Evolutionary conservation across 2,888 invertebrate species (phyloP).

Genomic region (Orthosia gracilis): DNA sequence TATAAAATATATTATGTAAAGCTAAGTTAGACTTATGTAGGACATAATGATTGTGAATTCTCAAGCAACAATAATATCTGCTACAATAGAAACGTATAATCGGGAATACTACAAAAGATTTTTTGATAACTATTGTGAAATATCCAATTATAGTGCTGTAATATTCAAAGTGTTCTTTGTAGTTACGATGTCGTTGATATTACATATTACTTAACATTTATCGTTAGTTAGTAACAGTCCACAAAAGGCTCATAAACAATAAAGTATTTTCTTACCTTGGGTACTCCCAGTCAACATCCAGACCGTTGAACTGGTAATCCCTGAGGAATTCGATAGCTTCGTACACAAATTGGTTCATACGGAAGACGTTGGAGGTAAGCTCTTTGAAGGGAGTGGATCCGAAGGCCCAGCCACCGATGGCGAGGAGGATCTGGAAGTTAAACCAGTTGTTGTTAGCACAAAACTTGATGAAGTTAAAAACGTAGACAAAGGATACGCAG

Average conservation of each 20-base stretch:
- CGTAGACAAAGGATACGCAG: too few species aligned
- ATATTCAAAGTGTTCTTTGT: too few species aligned
- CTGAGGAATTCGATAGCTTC: constrained; percentile 98
- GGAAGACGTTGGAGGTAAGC: constrained; percentile 96
- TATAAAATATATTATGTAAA: constrained; percentile 24
- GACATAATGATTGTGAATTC: not conserved
- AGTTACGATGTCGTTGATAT: too few species aligned
- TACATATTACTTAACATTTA: too few species aligned
- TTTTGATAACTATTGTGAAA: too few species aligned
- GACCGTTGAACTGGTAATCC: constrained; percentile 97
- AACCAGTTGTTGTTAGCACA: not conserved
- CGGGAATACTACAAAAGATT: too few species aligned
- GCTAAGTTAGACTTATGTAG: not conserved
- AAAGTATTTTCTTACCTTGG: constrained; percentile 91
- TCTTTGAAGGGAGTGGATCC: constrained; percentile 98
- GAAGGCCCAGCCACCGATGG: constrained; percentile 99
- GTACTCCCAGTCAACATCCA: constrained; percentile 99
- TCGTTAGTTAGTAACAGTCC: too few species aligned
- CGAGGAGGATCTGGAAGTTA: constrained; percentile 93
- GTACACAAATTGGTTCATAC: constrained; percentile 99
- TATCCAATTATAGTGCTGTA: too few species aligned
- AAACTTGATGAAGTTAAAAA: not conserved
- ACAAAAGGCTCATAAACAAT: not conserved
- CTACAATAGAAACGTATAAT: not conserved
- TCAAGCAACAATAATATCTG: not conserved